Evolutionary conservation across 2,888 invertebrate genomes (phyloP).

Genomic region (Hololepta plana): DNA sequence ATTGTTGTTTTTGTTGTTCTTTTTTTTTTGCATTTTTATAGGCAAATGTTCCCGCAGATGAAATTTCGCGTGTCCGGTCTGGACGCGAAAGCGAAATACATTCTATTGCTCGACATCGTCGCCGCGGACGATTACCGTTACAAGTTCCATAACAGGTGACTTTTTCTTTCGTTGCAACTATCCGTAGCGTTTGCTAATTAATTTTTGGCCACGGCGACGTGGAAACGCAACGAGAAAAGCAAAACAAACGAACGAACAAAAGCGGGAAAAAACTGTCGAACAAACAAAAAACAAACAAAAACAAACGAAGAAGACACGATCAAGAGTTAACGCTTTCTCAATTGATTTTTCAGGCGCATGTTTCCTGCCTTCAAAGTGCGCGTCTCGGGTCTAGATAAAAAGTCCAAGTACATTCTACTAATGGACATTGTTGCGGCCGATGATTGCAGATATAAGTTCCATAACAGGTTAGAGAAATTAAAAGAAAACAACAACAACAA

Average conservation of each 20-base stretch:
- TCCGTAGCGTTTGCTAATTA: too few relatives aligned
- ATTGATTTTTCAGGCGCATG: constrained; percentile 74
- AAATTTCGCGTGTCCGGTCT: constrained; percentile 96
- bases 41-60: constrained; percentile 99
- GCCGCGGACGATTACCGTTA: constrained; percentile 98
- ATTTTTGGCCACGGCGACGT: too few relatives aligned
- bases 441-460: constrained; percentile 90
- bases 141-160: constrained; percentile 89
- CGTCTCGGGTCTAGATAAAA: constrained; percentile 90
- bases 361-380: constrained; percentile 96
- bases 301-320: not conserved
- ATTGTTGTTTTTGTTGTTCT: too few relatives aligned
- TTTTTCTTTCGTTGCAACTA: too few relatives aligned
- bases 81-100: constrained; percentile 98
- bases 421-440: constrained; percentile 96
- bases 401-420: constrained; percentile 92
- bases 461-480: constrained; percentile 55
- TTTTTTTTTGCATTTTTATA: constrained; percentile 35
- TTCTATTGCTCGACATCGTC: constrained; percentile 95
- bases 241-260: too few relatives aligned
- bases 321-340: constrained; percentile 7
- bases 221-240: too few relatives aligned
- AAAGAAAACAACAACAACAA: too few relatives aligned
- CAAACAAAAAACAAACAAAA: constrained; percentile 2
- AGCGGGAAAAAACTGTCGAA: too few relatives aligned